Conservation (phyloP, 2,888 invertebrate genomes). For the Pycnomerus fuliginosus region DNA sequence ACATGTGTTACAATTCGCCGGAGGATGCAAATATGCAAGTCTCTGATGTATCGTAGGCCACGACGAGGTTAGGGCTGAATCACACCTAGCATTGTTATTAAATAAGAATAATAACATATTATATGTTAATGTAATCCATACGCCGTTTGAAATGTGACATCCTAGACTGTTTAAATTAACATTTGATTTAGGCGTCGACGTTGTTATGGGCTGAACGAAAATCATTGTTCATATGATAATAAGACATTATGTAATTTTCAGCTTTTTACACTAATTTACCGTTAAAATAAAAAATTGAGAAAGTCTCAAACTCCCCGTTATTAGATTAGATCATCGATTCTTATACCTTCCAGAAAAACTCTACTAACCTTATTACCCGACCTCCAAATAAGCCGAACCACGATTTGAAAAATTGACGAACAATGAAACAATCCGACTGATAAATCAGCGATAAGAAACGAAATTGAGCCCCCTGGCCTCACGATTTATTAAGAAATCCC, state of each 20-base stretch:
- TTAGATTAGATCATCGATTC: too few species aligned
- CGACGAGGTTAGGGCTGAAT: constrained; percentile 41
- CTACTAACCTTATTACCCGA: too few species aligned
- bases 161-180: constrained; percentile 52
- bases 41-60: constrained; percentile 32
- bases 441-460: constrained; percentile 3
- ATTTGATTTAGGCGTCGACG: constrained; percentile 51
- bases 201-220: constrained; percentile 48
- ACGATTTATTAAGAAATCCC: not conserved
- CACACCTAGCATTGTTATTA: constrained; percentile 53
- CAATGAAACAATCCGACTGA: constrained; percentile 3
- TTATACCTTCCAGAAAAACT: too few species aligned
- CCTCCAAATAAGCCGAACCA: too few species aligned
- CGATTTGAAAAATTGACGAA: constrained; percentile 1
- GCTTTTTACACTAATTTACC: constrained; percentile 8
- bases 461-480: constrained; percentile 5
- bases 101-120: constrained; percentile 55
- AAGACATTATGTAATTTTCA: constrained; percentile 36
- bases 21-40: constrained; percentile 11
- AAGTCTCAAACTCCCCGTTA: constrained; percentile 2
- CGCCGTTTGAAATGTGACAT: constrained; percentile 50
- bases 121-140: constrained; percentile 53
- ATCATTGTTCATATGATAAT: constrained; percentile 54
- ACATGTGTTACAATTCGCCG: too few species aligned
- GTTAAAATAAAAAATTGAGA: constrained; percentile 3